phyloP scores from a whole-genome alignment of 2,888 invertebrate species.

The Eilema griseolum region DNA sequence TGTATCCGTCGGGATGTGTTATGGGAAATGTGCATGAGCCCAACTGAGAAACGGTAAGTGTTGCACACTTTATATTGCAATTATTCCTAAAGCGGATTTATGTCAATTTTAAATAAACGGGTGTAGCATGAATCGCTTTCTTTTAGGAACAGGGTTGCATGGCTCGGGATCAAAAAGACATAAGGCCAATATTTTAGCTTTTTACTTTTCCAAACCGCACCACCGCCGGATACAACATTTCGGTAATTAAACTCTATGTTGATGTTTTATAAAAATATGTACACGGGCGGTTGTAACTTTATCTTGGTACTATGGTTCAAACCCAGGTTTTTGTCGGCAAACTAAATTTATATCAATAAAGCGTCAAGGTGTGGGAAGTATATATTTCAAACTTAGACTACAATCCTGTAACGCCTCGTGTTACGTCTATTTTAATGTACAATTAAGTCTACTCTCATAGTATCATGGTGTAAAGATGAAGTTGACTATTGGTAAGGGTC shows the following conservation, averaged over 20 bases:
- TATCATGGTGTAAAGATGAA: constrained; percentile 40
- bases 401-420: constrained; percentile 6
- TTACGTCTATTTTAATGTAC: constrained; percentile 13
- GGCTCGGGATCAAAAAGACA: constrained; percentile 41
- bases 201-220: constrained; percentile 79
- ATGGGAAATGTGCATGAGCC: constrained; percentile 81
- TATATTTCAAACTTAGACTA: background rate
- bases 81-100: constrained; percentile 46
- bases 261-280: constrained; percentile 63
- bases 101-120: constrained; percentile 42
- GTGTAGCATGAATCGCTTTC: constrained; percentile 69
- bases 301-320: constrained; percentile 58
- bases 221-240: constrained; percentile 66
- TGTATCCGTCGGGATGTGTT: constrained; percentile 81
- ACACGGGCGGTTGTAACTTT: constrained; percentile 61
- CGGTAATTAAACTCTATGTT: constrained; percentile 54
- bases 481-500: constrained; percentile 54
- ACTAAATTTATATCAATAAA: constrained; percentile 12
- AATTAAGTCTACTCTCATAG: constrained; percentile 34
- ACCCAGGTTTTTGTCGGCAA: constrained; percentile 5
- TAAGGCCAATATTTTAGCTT: constrained; percentile 42
- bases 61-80: constrained; percentile 54
- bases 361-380: constrained; percentile 8
- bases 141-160: constrained; percentile 57
- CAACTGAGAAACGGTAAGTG: constrained; percentile 69